phyloP scores from a whole-genome alignment of 2,888 invertebrate species.

The Aleiodes alternator region DNA sequence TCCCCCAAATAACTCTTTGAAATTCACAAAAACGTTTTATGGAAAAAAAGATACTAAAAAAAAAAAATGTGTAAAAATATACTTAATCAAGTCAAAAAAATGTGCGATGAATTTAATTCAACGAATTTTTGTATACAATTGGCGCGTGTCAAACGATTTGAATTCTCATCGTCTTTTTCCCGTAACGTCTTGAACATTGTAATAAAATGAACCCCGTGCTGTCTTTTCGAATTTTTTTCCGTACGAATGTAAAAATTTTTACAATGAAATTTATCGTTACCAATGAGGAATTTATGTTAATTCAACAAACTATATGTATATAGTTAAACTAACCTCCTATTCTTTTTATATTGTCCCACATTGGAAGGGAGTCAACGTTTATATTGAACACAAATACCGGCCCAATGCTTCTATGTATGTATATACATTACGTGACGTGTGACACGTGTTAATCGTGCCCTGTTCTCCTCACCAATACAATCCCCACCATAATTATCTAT shows the following conservation, averaged over 20 bases:
- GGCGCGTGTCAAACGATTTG: slow-evolving; percentile 69
- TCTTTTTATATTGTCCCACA: slow-evolving; percentile 8
- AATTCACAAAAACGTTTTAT: too few species aligned
- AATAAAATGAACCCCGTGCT: slow-evolving; percentile 23
- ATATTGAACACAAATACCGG: slow-evolving; percentile 13
- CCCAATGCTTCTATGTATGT: slow-evolving; percentile 46
- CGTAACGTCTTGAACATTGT: slow-evolving; percentile 40
- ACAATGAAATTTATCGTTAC: too few species aligned
- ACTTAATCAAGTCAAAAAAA: not conserved
- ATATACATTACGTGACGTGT: slow-evolving; percentile 66
- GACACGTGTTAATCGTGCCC: slow-evolving; percentile 71
- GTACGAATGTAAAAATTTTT: not conserved
- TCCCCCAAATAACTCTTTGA: too few species aligned
- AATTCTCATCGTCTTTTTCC: slow-evolving; percentile 62
- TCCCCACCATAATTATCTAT: slow-evolving; percentile 58
- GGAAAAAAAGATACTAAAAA: not conserved
- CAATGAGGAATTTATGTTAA: slow-evolving; percentile 12
- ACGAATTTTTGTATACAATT: slow-evolving; percentile 43
- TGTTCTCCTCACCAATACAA: slow-evolving; percentile 56
- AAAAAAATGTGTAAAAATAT: slow-evolving; percentile 8
- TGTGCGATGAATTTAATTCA: slow-evolving; percentile 8
- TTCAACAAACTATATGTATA: not conserved
- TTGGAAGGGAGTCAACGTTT: slow-evolving; percentile 14
- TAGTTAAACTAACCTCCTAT: slow-evolving; percentile 6
- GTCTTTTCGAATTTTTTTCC: not conserved